Evolutionary conservation across 2,113 vertebrate genomes (phyloP).

Genomic region (Hypomesus transpacificus): DNA sequence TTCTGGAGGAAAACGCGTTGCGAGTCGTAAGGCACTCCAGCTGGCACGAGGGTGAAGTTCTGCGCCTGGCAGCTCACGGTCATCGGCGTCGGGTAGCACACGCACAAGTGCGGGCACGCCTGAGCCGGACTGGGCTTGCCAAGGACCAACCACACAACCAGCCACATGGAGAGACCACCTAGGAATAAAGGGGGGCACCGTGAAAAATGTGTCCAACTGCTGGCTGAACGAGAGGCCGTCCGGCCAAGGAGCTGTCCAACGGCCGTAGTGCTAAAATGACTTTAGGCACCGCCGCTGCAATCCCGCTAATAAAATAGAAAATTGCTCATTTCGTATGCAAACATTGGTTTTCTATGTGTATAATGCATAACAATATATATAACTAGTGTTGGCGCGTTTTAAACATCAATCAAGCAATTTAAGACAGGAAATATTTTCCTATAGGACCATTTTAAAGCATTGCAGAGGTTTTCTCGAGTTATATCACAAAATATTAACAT

Average conservation of each 20-base stretch:
- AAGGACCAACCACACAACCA: constrained; percentile 81
- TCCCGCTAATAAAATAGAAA: neutral
- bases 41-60: constrained; percentile 91
- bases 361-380: too few species aligned
- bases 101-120: constrained; percentile 87
- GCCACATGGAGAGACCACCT: constrained; percentile 79
- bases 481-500: neutral
- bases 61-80: constrained; percentile 98
- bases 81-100: constrained; percentile 93
- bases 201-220: constrained; percentile 23
- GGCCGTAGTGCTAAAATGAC: neutral
- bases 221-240: neutral
- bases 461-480: neutral
- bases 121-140: constrained; percentile 73
- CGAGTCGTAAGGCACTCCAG: constrained; percentile 83
- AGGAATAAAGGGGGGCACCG: constrained; percentile 31
- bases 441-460: too few species aligned
- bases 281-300: neutral
- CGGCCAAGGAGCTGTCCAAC: constrained; percentile 28
- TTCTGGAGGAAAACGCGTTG: constrained; percentile 97
- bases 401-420: too few species aligned
- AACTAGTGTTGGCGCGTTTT: too few species aligned
- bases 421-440: too few species aligned
- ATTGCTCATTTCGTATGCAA: neutral
- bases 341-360: too few species aligned